Conservation (phyloP, 2,797 vertebrate genomes). For the Leptodactylus fallax region DNA sequence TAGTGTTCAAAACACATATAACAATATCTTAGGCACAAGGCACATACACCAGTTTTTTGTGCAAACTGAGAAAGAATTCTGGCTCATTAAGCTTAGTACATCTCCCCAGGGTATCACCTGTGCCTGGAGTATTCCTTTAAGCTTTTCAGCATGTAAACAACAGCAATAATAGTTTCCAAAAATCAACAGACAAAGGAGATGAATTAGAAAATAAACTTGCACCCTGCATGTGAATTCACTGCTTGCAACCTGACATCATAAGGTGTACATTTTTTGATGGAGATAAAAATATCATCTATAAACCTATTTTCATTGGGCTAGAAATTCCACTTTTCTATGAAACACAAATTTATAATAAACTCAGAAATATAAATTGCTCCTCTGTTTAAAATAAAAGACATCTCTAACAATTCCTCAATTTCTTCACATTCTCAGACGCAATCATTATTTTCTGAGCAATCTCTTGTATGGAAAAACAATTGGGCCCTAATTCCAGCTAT, state of each 20-base stretch:
- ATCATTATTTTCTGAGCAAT: slow-evolving; percentile 59
- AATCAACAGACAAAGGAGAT: not conserved
- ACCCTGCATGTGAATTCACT: not conserved
- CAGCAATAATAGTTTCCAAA: not conserved
- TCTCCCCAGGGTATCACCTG: too few relatives aligned
- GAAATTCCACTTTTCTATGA: slow-evolving; percentile 47
- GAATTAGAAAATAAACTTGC: too few relatives aligned
- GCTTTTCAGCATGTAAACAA: not conserved
- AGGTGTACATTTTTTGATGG: not conserved
- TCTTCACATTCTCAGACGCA: slow-evolving; percentile 56
- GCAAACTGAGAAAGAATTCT: too few relatives aligned
- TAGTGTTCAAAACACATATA: too few relatives aligned
- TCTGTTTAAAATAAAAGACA: slow-evolving; percentile 62
- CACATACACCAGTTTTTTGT: too few relatives aligned
- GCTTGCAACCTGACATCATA: not conserved
- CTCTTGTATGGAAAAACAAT: slow-evolving; percentile 58
- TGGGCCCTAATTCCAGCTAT: slow-evolving; percentile 57
- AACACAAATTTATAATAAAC: slow-evolving; percentile 47
- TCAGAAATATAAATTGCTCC: slow-evolving; percentile 56
- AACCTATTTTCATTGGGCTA: slow-evolving; percentile 34
- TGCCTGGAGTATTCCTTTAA: not conserved
- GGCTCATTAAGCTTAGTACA: too few relatives aligned
- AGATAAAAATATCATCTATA: slow-evolving; percentile 29
- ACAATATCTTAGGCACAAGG: too few relatives aligned
- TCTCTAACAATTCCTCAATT: slow-evolving; percentile 57